Conservation (phyloP, 1,140 invertebrate species). For the Oedothorax gibbosus region DNA sequence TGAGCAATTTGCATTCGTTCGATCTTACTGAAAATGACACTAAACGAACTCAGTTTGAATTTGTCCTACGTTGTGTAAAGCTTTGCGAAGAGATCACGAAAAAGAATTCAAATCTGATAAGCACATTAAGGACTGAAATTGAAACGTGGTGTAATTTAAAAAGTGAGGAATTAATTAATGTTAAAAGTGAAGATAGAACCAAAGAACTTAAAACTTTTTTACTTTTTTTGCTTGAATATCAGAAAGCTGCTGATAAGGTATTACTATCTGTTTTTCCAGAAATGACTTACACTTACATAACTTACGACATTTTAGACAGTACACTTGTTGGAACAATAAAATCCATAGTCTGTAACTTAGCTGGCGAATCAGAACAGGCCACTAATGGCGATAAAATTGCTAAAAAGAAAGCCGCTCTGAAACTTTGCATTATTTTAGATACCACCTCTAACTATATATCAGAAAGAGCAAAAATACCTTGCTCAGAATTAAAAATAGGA, state of each 20-base stretch:
- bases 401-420: constrained; percentile 7
- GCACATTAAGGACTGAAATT: constrained; percentile 6
- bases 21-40: background rate
- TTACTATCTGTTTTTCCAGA: constrained; percentile 1
- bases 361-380: background rate
- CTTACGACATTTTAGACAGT: background rate
- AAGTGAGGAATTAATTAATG: background rate
- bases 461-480: background rate
- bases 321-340: background rate
- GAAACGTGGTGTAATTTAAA: background rate
- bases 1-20: constrained; percentile 16
- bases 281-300: constrained; percentile 1
- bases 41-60: constrained; percentile 8
- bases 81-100: background rate
- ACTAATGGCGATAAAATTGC: background rate
- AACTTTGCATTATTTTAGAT: background rate
- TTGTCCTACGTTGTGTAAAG: constrained; percentile 13
- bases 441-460: background rate
- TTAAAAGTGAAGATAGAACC: background rate
- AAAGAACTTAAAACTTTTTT: constrained; percentile 12
- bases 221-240: background rate
- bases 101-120: background rate
- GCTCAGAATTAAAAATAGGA: background rate
- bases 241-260: constrained; percentile 4
- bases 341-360: background rate